Percentiles rank a stretch among this genome's conserved stretches.
Evolutionary conservation across 2,888 invertebrate species (phyloP).

Genomic region (Rambutsinella grinnellia): DNA sequence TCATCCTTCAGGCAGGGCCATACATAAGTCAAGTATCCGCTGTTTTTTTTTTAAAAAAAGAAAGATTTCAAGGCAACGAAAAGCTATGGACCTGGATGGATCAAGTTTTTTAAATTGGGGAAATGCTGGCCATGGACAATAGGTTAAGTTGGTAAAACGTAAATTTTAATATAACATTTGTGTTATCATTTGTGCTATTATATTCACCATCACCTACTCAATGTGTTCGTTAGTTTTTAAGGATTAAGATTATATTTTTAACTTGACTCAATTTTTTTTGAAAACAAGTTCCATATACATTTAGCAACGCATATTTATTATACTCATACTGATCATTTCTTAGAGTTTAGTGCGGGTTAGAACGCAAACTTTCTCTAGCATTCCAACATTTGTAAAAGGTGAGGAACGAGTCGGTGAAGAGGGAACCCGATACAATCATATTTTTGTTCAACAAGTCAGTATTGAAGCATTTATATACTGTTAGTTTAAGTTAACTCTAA

Average conservation of each 20-base stretch:
- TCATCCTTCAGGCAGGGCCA: not conserved
- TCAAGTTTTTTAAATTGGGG: not conserved
- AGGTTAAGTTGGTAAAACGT: not conserved
- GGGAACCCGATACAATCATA: not conserved
- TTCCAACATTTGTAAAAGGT: not conserved
- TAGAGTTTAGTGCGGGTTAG: not conserved
- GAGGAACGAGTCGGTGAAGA: not conserved
- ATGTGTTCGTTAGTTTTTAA: conserved; percentile 53
- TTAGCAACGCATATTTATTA: conserved; percentile 19
- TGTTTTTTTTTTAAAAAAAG: not conserved
- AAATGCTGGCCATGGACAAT: conserved; percentile 29
- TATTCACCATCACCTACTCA: conserved; percentile 18
- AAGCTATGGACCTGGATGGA: conserved; percentile 14
- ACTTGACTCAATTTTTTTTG: conserved; percentile 9
- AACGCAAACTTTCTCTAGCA: too few relatives aligned
- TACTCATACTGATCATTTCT: not conserved
- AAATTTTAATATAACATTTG: not conserved
- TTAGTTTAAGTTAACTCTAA: too few relatives aligned
- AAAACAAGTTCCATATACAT: not conserved
- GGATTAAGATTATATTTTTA: not conserved
- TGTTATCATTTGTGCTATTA: conserved; percentile 22
- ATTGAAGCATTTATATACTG: conserved; percentile 67
- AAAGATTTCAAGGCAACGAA: not conserved
- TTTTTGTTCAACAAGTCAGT: conserved; percentile 66
- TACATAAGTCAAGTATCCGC: too few relatives aligned